Base-by-base conservation (phyloP, 2,113 vertebrate species). In the Anhinga anhinga region DNA sequence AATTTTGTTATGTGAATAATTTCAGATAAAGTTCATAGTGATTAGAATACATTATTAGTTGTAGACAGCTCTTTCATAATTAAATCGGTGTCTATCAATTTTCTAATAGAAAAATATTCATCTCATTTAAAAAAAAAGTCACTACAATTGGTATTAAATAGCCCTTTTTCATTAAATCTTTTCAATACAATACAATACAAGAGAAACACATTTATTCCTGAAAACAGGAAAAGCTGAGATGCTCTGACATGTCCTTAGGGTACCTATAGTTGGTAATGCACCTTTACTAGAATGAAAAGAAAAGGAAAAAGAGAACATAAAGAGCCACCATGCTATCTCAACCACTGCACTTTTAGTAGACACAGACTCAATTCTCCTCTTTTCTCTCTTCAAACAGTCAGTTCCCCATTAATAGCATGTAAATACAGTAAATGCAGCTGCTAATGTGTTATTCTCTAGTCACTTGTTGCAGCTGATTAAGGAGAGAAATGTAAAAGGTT, bases 401-500 rank as follows among this genome's bases (percentile, higher is more conserved):
- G 30, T 92, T 92, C 90, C 90, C 94, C 16, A 2, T 56, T 94
- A 95, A 97, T 93, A 70, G 53, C 88, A 95, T 79, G 32, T 63
- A 97, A 95, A 95, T 91, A 92, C 27, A 91, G 80, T 81, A 94
- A 93, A 97, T 73, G 82, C 36, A 50, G 70, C 88, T 96, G 88
- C 49, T 96, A 97, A 97, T 96, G 58, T 95, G 79, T 79, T 97
- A 92, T 97, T 95, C 82, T 95, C 38, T 26, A 90, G 76, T 96
- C 83, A 85, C 94, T 98, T 97, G 83, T 93, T 86, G 82, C 82
- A 96, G 95, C 95, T 95, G 92, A 98, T 97, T 98, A 97, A 93
- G 36, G 86, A 80, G 69, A 96, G 55, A 96, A 96, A 96, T 91
- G 71, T 78, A 97, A 97, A 98, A 98, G 95, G 97, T 98, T 98